Base-by-base conservation (phyloP, 1,140 invertebrate species). In the Drosophila pachea region DNA sequence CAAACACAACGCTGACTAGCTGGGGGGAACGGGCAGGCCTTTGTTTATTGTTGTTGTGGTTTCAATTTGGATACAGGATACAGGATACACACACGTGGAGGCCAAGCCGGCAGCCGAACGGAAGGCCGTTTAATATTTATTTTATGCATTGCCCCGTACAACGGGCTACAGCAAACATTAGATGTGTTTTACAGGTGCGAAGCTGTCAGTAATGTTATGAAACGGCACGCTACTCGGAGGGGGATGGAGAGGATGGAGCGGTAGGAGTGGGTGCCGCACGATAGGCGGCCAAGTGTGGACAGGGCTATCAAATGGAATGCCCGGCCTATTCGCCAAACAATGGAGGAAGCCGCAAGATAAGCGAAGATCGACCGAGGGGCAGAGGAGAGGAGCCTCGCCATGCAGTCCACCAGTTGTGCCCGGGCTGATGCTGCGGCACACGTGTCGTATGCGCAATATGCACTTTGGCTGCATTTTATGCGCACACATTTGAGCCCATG, bases 121-220 rank as follows among this genome's bases (percentile, higher is more conserved):
- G 75, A 82, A 82, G 78, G 79, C 79, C 72, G 79, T 74, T 82
- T 82, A 84, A 82, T 82, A 82, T 82, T 82, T 82, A 82, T 82
- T 82, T 83, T 82, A 82, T 82, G 75, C 78, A 82, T 75, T 58
- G 61, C 54, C 47, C 38, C 49, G 22, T 22, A 22, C 22, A 22
- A 22, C 22, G 1, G 50, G 38, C 11, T 43, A 54, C 48, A 61
- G 22, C 12, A 55, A 36, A 7, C 32, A 33, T 70, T 70, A 40
- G 62, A 48, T 59, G 59, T 70, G 67, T 65, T 58, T 65, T 65
- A 58, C 61, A 69, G 67, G 61, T 69, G 67, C 61, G 67, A 69
- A 70, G 66, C 62, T 70, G 68, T 60, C 68, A 70, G 68, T 69
- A 47, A 65, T 54, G 61, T 65, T 65, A 52, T 58, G 61, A 50